phyloP scores from a whole-genome alignment of 2,113 vertebrate genomes.

The Phylloscopus whistleri region DNA sequence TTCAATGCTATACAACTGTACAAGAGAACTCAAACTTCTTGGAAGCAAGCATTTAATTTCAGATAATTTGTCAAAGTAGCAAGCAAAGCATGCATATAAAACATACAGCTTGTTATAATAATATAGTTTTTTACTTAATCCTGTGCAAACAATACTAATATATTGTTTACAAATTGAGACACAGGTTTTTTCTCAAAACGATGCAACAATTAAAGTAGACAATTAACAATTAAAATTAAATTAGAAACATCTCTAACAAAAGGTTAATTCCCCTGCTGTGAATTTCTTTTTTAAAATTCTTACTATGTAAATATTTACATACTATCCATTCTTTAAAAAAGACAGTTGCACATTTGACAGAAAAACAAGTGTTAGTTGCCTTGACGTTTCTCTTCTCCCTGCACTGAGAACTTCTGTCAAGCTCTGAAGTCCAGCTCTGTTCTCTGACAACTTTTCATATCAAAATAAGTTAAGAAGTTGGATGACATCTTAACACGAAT shows the following conservation, averaged over 20 bases:
- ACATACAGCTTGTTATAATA: neutral
- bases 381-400: neutral
- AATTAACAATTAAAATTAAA: neutral
- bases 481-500: neutral
- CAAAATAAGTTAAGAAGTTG: neutral
- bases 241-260: neutral
- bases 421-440: neutral
- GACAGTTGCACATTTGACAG: neutral
- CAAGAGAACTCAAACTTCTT: constrained; percentile 20
- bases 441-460: neutral
- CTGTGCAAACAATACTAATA: neutral
- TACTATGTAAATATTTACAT: neutral
- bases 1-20: constrained; percentile 34
- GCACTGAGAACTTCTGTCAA: neutral
- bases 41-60: constrained; percentile 3
- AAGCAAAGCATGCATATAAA: constrained; percentile 9
- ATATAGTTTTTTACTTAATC: constrained; percentile 15
- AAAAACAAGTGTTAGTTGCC: neutral
- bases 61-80: constrained; percentile 1
- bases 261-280: neutral
- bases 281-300: neutral
- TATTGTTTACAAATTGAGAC: neutral
- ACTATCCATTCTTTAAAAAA: neutral
- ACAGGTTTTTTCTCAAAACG: neutral
- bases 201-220: neutral